Evolutionary conservation across 2,888 invertebrate species (phyloP).

Genomic region (Busseola fusca): DNA sequence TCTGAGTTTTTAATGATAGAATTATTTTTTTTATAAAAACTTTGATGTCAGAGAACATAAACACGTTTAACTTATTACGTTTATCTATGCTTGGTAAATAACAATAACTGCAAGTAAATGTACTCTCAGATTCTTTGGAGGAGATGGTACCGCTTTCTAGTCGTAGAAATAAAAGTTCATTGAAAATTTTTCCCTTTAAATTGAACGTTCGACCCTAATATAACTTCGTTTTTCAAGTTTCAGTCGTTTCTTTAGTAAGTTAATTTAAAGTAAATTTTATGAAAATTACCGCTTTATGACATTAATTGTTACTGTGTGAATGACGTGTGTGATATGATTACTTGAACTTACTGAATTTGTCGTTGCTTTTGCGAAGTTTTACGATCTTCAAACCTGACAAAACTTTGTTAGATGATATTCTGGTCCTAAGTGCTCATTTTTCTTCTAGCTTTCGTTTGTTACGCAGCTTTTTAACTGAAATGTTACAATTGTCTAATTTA

Average conservation of each 20-base stretch:
- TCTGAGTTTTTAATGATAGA: neutral
- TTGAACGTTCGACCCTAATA: constrained; percentile 33
- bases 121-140: neutral
- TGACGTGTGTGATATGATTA: constrained; percentile 18
- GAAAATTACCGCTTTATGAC: constrained; percentile 36
- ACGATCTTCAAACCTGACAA: neutral
- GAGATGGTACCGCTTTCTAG: neutral
- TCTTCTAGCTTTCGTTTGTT: neutral
- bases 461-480: neutral
- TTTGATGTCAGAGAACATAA: neutral
- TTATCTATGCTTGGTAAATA: neutral
- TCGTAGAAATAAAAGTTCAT: neutral
- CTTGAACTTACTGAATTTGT: constrained; percentile 1
- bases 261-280: constrained; percentile 27
- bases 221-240: constrained; percentile 22
- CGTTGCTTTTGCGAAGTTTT: constrained; percentile 9
- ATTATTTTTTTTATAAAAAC: neutral
- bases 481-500: neutral
- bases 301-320: constrained; percentile 20
- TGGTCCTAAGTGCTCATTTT: neutral
- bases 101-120: neutral
- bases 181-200: constrained; percentile 11
- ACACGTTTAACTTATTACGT: neutral
- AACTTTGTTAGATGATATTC: neutral
- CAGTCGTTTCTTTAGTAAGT: constrained; percentile 35